These are phyloP conservation scores for Sesia bembeciformis DNA, from an alignment of 2,888 invertebrate genomes.

Conservation along the genomic window DNA sequence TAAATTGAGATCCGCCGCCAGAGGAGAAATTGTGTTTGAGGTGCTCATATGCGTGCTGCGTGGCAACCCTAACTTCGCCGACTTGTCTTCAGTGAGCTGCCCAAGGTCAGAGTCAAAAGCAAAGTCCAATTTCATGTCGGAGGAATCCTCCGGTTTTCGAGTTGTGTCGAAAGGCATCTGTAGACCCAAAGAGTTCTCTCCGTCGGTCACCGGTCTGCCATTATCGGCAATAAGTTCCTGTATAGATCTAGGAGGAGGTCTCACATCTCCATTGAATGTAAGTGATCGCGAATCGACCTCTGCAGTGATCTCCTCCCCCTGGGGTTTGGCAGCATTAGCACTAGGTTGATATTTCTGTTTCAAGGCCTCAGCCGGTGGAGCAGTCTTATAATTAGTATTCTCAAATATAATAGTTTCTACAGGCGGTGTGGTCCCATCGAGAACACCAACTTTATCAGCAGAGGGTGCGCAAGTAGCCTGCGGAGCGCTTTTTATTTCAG, in stretches of 20 bases:
- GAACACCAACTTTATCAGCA: constrained; percentile 70
- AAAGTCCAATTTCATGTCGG: constrained; percentile 94
- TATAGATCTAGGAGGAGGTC: constrained; percentile 55
- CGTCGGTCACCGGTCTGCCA: constrained; percentile 41
- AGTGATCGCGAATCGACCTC: constrained; percentile 67
- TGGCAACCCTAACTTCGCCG: constrained; percentile 67
- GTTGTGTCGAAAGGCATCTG: constrained; percentile 78
- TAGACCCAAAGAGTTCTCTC: constrained; percentile 70
- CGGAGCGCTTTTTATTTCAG: constrained; percentile 37
- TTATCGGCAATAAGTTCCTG: constrained; percentile 61
- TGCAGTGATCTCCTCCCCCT: constrained; percentile 52
- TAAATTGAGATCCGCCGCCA: constrained; percentile 92
- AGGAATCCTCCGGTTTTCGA: constrained; percentile 81
- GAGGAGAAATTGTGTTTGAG: constrained; percentile 83
- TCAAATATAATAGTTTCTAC: constrained; percentile 93
- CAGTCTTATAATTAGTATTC: constrained; percentile 91
- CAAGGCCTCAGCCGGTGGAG: constrained; percentile 78
- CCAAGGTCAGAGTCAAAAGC: constrained; percentile 89
- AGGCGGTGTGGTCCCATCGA: constrained; percentile 85
- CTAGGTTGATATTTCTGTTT: constrained; percentile 77
- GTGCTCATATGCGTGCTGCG: constrained; percentile 77
- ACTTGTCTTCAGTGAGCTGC: constrained; percentile 83
- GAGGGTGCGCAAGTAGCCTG: constrained; percentile 25
- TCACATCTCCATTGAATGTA: constrained; percentile 58
- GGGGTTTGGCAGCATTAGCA: constrained; percentile 48